Base-by-base conservation (phyloP, 2,113 vertebrate genomes). In the Ptyas mucosa region DNA sequence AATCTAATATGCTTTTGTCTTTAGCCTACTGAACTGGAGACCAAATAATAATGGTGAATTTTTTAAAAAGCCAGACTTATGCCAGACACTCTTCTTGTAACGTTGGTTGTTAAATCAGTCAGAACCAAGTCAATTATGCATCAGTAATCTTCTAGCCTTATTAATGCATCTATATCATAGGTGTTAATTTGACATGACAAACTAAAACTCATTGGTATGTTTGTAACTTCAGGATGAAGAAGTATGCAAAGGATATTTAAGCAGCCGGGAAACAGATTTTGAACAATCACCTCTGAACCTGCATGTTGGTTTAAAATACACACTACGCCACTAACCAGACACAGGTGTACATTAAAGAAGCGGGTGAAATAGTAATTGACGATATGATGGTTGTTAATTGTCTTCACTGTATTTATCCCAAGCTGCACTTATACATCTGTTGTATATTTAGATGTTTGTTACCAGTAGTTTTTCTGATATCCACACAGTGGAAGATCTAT, bases 391-490 rank as follows among this genome's bases (percentile, higher is more conserved):
- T 96, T 96, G 96, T 97, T 97, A 97, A 97, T 97, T 97, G 97
- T 97, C 97, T 97, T 97, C 97, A 97, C 97, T 97, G 96, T 97
- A 96, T 98, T 97, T 97, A 96, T 97, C 97, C 97, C 96, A 96
- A 97, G 95, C 95, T 97, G 92, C 96, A 96, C 93, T 96, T 97
- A 97, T 9, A 94, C 96, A 97, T 97, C 97, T 97, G 97, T 95
- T 97, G 94, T 96, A 96, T 96, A 96, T 96, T 96, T 97, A 96
- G 93, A 93, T 96, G 94, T 97, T 97, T 97, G 94, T 97, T 97
- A 93, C 95, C 96, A 93, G 93, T 94, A 96, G 94, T 95, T 97
- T 97, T 95, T 94, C 90, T 95, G 94, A 96, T 97, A 96, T 95
- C 97, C 96, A 96, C 97, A 94, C 94, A 96, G 93, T 95, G 94